A percentile compares a stretch with the other conserved stretches of the same genome.
These are phyloP conservation scores for Casuarius casuarius DNA, from an alignment of 2,113 vertebrate species.

Conservation along the genomic window DNA sequence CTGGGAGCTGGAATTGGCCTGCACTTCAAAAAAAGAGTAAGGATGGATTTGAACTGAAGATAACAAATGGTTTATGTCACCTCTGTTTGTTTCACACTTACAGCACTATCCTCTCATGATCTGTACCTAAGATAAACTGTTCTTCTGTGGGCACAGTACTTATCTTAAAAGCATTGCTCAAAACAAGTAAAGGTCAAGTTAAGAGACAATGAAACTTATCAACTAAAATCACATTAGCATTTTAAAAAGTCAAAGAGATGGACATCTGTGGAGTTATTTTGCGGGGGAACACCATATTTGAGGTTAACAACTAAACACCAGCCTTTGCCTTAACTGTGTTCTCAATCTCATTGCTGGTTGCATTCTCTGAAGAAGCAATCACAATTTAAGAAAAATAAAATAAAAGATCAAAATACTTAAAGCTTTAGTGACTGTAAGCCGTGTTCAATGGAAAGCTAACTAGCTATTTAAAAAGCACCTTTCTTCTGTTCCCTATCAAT, in stretches of 20 bases:
- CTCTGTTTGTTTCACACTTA: not conserved
- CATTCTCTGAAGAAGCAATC: not conserved
- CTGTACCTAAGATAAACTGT: not conserved
- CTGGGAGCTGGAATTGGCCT: not conserved
- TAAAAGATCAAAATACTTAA: constrained; percentile 22
- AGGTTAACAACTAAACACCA: not conserved
- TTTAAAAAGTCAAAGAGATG: not conserved
- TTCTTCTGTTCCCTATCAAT: not conserved
- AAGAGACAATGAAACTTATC: not conserved
- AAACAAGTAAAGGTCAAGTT: not conserved
- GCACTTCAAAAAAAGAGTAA: not conserved
- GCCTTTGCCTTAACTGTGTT: not conserved
- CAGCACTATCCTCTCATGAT: not conserved
- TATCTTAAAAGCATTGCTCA: not conserved
- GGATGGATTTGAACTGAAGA: not conserved
- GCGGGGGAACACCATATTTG: not conserved
- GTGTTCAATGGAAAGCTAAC: not conserved
- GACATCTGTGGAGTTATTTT: not conserved
- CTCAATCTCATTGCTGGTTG: not conserved
- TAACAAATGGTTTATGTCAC: not conserved
- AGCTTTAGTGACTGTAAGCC: not conserved
- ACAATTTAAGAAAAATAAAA: constrained; percentile 4
- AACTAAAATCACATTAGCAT: not conserved
- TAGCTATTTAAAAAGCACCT: not conserved
- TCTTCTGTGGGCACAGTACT: not conserved